Evolutionary conservation across 2,888 invertebrate species (phyloP).

Genomic region (Synergus umbraculus): DNA sequence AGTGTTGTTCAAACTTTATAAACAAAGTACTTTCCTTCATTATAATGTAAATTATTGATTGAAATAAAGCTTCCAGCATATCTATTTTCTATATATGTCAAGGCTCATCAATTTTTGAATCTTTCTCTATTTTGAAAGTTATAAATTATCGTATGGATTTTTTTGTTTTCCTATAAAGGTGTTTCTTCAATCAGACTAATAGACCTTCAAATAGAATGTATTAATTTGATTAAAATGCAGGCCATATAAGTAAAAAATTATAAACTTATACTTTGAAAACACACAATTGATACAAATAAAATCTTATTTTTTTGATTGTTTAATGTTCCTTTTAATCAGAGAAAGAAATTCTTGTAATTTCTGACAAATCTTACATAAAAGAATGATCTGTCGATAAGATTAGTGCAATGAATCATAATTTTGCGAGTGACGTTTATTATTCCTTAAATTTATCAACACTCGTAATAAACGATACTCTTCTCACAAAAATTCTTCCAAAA

Average conservation of each 20-base stretch:
- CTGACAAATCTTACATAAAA: not conserved
- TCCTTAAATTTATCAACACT: not conserved
- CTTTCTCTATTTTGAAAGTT: not conserved
- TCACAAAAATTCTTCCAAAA: not conserved
- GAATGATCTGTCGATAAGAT: conserved; percentile 17
- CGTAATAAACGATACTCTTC: not conserved
- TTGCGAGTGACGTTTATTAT: conserved; percentile 9
- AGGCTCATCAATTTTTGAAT: not conserved
- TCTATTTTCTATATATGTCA: too few relatives aligned
- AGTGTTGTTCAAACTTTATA: too few relatives aligned
- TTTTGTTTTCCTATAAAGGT: not conserved
- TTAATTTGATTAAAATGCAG: not conserved
- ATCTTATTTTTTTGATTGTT: not conserved
- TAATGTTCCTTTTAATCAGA: not conserved
- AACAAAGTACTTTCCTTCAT: too few relatives aligned
- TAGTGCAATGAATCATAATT: conserved; percentile 17
- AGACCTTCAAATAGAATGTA: not conserved
- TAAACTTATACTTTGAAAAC: not conserved
- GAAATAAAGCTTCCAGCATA: too few relatives aligned
- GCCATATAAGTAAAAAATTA: not conserved
- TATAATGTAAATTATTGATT: too few relatives aligned
- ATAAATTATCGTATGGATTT: not conserved
- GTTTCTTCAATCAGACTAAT: not conserved
- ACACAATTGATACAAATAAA: not conserved
- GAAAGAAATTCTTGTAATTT: not conserved